Evolutionary conservation across 2,113 vertebrate genomes (phyloP).

Genomic region (Corvus moneduloides): DNA sequence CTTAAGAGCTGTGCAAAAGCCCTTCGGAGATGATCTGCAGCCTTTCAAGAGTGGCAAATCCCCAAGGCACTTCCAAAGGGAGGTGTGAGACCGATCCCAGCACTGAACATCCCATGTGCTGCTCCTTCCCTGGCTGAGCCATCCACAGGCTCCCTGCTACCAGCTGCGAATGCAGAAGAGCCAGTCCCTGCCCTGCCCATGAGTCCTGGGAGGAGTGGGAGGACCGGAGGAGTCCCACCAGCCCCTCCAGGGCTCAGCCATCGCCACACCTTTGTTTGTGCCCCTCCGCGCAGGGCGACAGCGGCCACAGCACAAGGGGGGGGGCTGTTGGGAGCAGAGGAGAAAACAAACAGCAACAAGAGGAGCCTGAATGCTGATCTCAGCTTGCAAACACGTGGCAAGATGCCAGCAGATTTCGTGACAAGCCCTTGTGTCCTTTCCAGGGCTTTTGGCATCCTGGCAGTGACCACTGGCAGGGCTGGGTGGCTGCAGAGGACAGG

Average conservation of each 20-base stretch:
- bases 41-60: neutral
- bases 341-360: constrained; percentile 24
- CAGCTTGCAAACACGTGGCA: neutral
- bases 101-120: neutral
- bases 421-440: neutral
- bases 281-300: neutral
- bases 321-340: neutral
- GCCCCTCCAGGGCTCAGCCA: neutral
- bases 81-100: neutral
- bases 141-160: neutral
- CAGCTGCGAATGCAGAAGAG: neutral
- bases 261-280: constrained; percentile 21
- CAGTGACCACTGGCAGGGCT: accelerated
- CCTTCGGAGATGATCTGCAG: neutral
- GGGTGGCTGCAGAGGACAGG: neutral
- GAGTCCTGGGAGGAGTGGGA: neutral
- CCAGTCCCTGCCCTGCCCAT: neutral
- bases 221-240: neutral
- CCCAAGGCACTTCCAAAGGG: neutral
- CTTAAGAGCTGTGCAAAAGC: neutral
- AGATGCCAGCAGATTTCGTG: neutral
- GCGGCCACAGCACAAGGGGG: neutral
- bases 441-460: neutral
- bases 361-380: neutral
- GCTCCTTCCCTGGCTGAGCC: neutral